Conservation (phyloP, 2,888 invertebrate genomes). For the Stratiomys singularior region DNA sequence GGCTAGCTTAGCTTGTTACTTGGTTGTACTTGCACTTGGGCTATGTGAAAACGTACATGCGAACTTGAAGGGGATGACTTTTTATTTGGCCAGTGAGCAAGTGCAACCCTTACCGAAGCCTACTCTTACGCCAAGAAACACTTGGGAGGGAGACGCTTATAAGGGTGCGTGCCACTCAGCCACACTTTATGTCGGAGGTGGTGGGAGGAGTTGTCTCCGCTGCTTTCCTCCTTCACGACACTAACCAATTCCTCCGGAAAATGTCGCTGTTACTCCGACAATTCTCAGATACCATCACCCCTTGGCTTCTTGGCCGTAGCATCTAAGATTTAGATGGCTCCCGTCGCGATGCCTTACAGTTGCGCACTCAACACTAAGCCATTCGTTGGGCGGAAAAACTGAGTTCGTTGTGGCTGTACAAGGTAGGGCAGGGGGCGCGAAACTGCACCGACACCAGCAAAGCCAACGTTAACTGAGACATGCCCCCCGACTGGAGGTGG, state of each 20-base stretch:
- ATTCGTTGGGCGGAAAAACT: slow-evolving; percentile 35
- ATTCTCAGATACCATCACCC: background rate
- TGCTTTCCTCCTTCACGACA: background rate
- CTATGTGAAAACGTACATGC: background rate
- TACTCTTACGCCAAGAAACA: background rate
- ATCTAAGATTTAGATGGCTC: slow-evolving; percentile 27
- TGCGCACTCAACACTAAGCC: slow-evolving; percentile 12
- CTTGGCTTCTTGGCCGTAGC: background rate
- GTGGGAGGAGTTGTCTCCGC: slow-evolving; percentile 43
- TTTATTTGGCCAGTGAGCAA: background rate
- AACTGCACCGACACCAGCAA: background rate
- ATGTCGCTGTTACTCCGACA: background rate
- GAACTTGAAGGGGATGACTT: background rate
- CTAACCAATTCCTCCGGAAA: background rate
- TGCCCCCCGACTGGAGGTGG: slow-evolving; percentile 16
- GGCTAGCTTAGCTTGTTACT: background rate
- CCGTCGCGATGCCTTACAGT: slow-evolving; percentile 22
- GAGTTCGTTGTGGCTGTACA: slow-evolving; percentile 1
- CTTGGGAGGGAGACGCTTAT: background rate
- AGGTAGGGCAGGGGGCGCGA: slow-evolving; percentile 25
- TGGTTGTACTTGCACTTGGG: background rate
- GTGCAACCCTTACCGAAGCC: background rate
- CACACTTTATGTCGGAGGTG: background rate
- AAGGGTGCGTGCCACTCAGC: background rate
- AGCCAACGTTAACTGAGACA: slow-evolving; percentile 23